phyloP scores from a whole-genome alignment of 2,888 invertebrate species.

The Platycheirus albimanus region DNA sequence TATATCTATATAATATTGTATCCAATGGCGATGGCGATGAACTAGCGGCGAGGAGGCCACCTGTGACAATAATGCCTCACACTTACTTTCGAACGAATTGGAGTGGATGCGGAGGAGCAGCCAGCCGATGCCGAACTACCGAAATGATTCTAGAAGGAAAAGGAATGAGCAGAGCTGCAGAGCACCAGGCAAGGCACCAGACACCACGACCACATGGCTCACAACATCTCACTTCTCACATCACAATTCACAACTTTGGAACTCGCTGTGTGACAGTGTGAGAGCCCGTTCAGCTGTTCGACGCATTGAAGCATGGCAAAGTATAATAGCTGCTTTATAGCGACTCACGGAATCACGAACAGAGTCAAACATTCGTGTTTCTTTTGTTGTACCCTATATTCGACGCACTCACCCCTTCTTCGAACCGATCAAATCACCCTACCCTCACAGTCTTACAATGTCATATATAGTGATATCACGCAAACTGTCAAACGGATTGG shows the following conservation, averaged over 20 bases:
- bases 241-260: too few relatives aligned
- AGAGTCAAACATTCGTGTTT: neutral
- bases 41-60: slow-evolving; percentile 13
- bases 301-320: slow-evolving; percentile 16
- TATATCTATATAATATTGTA: neutral
- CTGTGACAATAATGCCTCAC: slow-evolving; percentile 20
- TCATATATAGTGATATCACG: too few relatives aligned
- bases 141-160: neutral
- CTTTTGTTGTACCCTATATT: too few relatives aligned
- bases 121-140: too few relatives aligned
- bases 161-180: slow-evolving; percentile 1
- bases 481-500: neutral
- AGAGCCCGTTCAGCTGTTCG: slow-evolving; percentile 33
- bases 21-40: slow-evolving; percentile 9
- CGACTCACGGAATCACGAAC: neutral
- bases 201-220: neutral
- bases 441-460: too few relatives aligned
- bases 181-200: too few relatives aligned
- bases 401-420: neutral
- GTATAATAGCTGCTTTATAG: neutral
- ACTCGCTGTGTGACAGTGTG: slow-evolving; percentile 1
- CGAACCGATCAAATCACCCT: slow-evolving; percentile 3
- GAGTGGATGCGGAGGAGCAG: neutral
- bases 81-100: slow-evolving; percentile 32
- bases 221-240: neutral